Evolutionary conservation across 2,113 vertebrate species (phyloP), one percentile per base, ranked within the genome.

Genomic region (Callipepla californica): DNA sequence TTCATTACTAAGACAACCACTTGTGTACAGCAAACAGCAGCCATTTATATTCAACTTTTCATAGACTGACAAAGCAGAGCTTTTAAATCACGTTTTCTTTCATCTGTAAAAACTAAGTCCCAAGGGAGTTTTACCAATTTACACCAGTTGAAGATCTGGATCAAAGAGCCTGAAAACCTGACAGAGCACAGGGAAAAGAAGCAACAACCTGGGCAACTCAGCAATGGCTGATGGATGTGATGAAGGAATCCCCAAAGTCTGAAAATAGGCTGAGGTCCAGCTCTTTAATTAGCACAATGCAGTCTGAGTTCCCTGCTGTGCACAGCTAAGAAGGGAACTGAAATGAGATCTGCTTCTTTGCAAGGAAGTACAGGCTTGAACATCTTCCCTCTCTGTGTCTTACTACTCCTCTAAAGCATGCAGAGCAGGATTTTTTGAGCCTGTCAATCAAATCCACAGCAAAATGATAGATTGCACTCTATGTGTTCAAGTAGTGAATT

Each of bases 1-100:
- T 87, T 9, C 50, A 79, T 92, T 89, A 82, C 58, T 89, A 63
- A 86, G 77, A 73, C 61, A 94, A 86, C 69, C 48, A 63, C 17
- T 77, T 50, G 21, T 68, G 23, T 87, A 59, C 53, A 44, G 63
- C 58, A 73, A 89, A 50, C 12, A 80, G 55, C 28, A 87, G 55
- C 32, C 17, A 70, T 85, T 92, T 89, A 78, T 92, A 78, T 78
- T 94, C 45, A 74, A 66, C n/a, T 79, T 89, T 85, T 85, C 67
- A 59, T 36, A 42, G 45, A 38, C 11, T 77, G 67, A 76, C 53
- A 92, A 90, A 84, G n/a, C 19, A 77, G 34, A 42, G 34, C 6
- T 66, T 95, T 73, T 73, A 66, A 89, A 89, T 42, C 53, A 8
- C 2, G 2, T n/a, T 50, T 81, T 80, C 58, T 92, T 92, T 87